Evolutionary conservation across 2,113 vertebrate species (phyloP).

Genomic region (Petaurus breviceps): DNA sequence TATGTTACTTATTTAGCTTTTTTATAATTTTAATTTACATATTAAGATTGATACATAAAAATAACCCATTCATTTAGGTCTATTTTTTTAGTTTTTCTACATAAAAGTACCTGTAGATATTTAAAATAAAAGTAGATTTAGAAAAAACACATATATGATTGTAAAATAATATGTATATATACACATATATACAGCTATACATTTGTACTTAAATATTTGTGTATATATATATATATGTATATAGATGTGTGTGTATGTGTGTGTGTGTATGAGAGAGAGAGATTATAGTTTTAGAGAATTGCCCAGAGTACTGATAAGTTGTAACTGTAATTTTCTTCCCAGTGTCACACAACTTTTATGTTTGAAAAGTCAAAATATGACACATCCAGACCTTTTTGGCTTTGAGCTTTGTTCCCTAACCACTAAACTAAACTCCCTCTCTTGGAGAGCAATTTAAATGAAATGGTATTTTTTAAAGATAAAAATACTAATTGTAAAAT

Average conservation of each 20-base stretch:
- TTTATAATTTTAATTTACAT: neutral
- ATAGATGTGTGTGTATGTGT: too few relatives aligned
- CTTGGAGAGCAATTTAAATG: neutral
- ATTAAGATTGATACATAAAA: neutral
- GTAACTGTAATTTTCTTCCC: neutral
- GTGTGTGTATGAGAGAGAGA: too few relatives aligned
- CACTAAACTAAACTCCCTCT: neutral
- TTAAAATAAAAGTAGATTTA: neutral
- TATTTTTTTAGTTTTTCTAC: neutral
- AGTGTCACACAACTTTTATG: neutral
- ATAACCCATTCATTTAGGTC: neutral
- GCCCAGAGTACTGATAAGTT: neutral
- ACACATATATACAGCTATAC: too few relatives aligned
- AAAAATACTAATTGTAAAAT: neutral
- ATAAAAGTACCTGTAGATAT: neutral
- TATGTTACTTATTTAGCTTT: neutral
- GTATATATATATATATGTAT: too few relatives aligned
- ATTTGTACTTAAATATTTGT: too few relatives aligned
- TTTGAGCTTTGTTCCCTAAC: neutral
- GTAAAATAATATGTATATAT: too few relatives aligned
- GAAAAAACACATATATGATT: neutral
- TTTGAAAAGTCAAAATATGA: neutral
- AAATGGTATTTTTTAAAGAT: neutral
- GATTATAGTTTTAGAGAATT: neutral
- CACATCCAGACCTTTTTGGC: neutral